A percentile compares a stretch with the other conserved stretches of the same genome.
phyloP scores from a whole-genome alignment of 1,140 invertebrate genomes.

The Nymphalis io region DNA sequence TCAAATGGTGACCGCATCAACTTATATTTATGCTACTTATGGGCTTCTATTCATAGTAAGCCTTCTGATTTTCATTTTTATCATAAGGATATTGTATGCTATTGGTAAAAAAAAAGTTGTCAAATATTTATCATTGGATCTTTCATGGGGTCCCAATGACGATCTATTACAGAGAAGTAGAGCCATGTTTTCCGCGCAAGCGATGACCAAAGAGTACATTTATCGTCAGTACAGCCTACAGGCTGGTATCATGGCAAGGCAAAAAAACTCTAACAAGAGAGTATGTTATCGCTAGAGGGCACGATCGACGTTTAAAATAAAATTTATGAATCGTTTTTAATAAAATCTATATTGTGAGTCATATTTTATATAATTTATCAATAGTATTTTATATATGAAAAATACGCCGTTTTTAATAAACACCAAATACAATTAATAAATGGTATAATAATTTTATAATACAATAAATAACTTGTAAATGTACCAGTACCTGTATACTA shows the following conservation, averaged over 20 bases:
- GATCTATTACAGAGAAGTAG: conserved; percentile 63
- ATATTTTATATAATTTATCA: too few species aligned
- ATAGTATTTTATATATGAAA: too few species aligned
- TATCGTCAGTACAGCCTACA: conserved; percentile 72
- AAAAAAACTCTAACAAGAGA: conserved; percentile 54
- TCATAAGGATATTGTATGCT: conserved; percentile 46
- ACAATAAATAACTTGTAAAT: too few species aligned
- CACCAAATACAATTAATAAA: too few species aligned
- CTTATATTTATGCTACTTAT: conserved; percentile 13
- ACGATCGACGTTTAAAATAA: not conserved
- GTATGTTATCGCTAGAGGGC: conserved; percentile 6
- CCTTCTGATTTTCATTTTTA: conserved; percentile 31
- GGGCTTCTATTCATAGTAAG: conserved; percentile 21
- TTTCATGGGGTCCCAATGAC: conserved; percentile 58
- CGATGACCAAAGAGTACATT: conserved; percentile 76
- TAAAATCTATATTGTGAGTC: not conserved
- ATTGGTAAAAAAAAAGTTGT: conserved; percentile 39
- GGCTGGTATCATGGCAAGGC: conserved; percentile 58
- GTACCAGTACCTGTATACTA: too few species aligned
- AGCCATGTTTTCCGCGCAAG: conserved; percentile 70
- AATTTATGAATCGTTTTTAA: not conserved
- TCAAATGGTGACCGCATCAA: conserved; percentile 20
- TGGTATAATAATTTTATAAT: too few species aligned
- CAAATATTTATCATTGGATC: conserved; percentile 44
- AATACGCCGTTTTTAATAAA: too few species aligned